Evolutionary conservation across 2,113 vertebrate species (phyloP).

Genomic region (Tringa solitaria): DNA sequence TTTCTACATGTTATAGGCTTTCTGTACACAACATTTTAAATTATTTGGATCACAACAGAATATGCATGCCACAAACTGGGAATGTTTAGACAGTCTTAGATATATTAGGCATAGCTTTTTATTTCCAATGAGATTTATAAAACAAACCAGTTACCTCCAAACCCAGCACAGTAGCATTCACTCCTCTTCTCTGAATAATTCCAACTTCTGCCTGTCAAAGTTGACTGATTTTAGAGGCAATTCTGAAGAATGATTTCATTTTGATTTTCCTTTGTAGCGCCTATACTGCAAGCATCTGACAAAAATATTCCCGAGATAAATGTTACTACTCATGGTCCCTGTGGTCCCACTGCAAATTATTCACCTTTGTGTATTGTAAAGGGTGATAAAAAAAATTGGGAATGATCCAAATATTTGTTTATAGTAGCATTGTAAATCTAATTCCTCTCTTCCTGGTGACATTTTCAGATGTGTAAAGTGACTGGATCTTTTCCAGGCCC

Average conservation of each 20-base stretch:
- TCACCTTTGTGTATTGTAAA: not conserved
- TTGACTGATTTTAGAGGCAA: not conserved
- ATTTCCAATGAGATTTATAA: not conserved
- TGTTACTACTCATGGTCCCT: not conserved
- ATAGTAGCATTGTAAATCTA: not conserved
- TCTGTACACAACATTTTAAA: not conserved
- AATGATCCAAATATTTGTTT: not conserved
- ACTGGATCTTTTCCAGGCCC: not conserved
- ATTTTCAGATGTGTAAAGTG: not conserved
- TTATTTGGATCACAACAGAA: not conserved
- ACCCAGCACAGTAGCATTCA: not conserved
- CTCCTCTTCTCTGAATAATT: not conserved
- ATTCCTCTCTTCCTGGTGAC: not conserved
- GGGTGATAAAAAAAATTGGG: not conserved
- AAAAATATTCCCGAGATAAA: not conserved
- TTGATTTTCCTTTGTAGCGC: not conserved
- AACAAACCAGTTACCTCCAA: not conserved
- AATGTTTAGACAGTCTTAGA: not conserved
- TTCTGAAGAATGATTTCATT: not conserved
- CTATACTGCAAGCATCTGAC: not conserved
- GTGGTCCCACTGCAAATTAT: not conserved
- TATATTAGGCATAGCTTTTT: not conserved
- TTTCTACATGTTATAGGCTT: not conserved
- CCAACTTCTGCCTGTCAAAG: not conserved
- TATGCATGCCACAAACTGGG: not conserved